A percentile compares a stretch with the other conserved stretches of the same genome.
phyloP scores from a whole-genome alignment of 1,140 invertebrate species.

The Prorops nasuta region DNA sequence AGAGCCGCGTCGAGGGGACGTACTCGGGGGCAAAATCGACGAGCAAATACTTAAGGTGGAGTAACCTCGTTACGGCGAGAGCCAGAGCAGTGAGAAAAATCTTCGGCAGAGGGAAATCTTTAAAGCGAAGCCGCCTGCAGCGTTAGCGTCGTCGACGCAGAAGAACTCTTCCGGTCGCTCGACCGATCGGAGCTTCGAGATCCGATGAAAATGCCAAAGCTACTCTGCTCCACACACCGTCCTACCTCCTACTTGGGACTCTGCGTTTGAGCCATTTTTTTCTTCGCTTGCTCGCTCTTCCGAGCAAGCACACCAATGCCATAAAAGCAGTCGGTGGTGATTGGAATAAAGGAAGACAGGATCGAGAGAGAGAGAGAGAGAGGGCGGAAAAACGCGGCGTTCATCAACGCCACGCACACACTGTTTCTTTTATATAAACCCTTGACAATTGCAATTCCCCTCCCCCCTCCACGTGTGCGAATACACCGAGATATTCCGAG shows the following conservation, averaged over 20 bases:
- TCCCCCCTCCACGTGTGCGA: too few relatives aligned
- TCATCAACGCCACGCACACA: too few relatives aligned
- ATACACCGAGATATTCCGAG: too few relatives aligned
- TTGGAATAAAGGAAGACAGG: background rate
- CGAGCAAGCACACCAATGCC: too few relatives aligned
- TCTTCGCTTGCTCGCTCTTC: too few relatives aligned
- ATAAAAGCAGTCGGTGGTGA: background rate
- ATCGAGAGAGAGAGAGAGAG: background rate
- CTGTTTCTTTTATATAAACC: too few relatives aligned
- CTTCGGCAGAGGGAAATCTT: slow-evolving; percentile 25
- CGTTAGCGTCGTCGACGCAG: slow-evolving; percentile 29
- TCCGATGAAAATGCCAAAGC: too few relatives aligned
- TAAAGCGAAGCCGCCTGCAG: slow-evolving; percentile 18
- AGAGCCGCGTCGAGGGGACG: background rate
- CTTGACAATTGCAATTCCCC: too few relatives aligned
- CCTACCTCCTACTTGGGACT: too few relatives aligned
- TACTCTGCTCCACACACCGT: too few relatives aligned
- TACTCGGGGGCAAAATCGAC: slow-evolving; percentile 26
- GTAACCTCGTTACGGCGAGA: slow-evolving; percentile 41
- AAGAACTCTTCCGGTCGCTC: slow-evolving; percentile 37
- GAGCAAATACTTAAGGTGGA: slow-evolving; percentile 41
- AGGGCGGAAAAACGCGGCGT: background rate
- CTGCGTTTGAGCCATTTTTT: too few relatives aligned
- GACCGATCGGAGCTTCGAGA: background rate
- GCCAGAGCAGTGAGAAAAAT: slow-evolving; percentile 36